phyloP scores from a whole-genome alignment of 2,888 invertebrate species.

The Hydrotaea cyrtoneurina region DNA sequence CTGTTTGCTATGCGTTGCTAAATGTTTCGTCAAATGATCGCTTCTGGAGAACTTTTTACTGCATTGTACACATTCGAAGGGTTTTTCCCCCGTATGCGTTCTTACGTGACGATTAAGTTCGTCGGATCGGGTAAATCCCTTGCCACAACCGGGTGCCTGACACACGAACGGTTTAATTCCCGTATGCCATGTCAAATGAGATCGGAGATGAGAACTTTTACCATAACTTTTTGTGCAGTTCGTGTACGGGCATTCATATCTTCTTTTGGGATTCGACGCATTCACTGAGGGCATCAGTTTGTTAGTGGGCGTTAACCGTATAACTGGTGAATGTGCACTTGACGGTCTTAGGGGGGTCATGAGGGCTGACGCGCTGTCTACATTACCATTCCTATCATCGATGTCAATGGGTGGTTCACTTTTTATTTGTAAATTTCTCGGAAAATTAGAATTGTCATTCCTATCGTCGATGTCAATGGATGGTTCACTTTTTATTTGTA shows the following conservation, averaged over 20 bases:
- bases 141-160: slow-evolving; percentile 75
- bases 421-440: slow-evolving; percentile 70
- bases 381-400: slow-evolving; percentile 8
- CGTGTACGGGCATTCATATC: slow-evolving; percentile 76
- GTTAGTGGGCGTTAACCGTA: slow-evolving; percentile 75
- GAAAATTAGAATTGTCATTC: slow-evolving; percentile 48
- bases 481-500: slow-evolving; percentile 71
- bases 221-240: slow-evolving; percentile 79
- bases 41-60: slow-evolving; percentile 78
- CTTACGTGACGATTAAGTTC: slow-evolving; percentile 77
- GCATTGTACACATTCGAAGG: slow-evolving; percentile 77
- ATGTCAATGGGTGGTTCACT: slow-evolving; percentile 72
- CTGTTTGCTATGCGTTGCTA: slow-evolving; percentile 77
- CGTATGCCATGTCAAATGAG: slow-evolving; percentile 79
- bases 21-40: slow-evolving; percentile 78
- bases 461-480: slow-evolving; percentile 70
- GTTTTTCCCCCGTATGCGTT: slow-evolving; percentile 78
- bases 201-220: slow-evolving; percentile 79
- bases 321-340: slow-evolving; percentile 68
- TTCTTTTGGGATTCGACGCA: slow-evolving; percentile 74
- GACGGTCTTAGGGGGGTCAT: background rate
- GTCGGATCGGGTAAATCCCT: slow-evolving; percentile 78
- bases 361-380: background rate
- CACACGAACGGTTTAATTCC: slow-evolving; percentile 79
- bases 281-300: slow-evolving; percentile 71